Evolutionary conservation across 1,140 invertebrate genomes (phyloP), one percentile per base, ranked within the genome.

Genomic region (Psix sp.): DNA sequence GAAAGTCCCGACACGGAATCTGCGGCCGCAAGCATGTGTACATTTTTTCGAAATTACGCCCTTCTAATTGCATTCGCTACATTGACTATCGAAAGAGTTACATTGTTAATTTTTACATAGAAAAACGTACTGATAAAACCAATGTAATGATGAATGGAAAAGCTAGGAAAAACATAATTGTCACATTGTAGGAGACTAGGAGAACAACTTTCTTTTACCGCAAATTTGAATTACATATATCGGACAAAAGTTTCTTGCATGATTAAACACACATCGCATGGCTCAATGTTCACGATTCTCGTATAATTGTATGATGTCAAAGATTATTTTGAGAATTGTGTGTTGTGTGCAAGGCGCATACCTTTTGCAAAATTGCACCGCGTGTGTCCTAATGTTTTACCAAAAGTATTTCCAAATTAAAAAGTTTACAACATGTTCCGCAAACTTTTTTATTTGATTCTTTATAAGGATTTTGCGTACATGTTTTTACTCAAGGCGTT

Each of bases 241-340:
- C 39, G 20, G 46, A 62, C 45, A 62, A 62, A 33, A 49, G 56
- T n/a, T 45, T 46, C 29, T 40, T 31, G 26, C 36, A 42, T 42
- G 57, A 62, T 62, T 62, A 33, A 49, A 62, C 29, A 42, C 24
- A 33, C 21, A 31, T 9, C 45, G 35, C 35, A 11, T 60, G 20
- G 39, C 11, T 42, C 45, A 24, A n/a, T 15, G 13, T 24, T 13
- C 24, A 42, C 18, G 57, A 51, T 51, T 43, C 38, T 10, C 20
- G 9, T 6, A 15, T 59, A 59, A 59, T 38, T 45, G 52, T 31
- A 57, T 57, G 54, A 57, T 59, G 54, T 59, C 42, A 38, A 59
- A 59, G 21, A 45, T 42, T 57, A 46, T 57, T 57, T 57, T 26
- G 18, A 57, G 54, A 57, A 18, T 18, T 39, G 26, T 33, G 51